phyloP scores from a whole-genome alignment of 2,113 vertebrate species.

The Mormyrus lacerda region DNA sequence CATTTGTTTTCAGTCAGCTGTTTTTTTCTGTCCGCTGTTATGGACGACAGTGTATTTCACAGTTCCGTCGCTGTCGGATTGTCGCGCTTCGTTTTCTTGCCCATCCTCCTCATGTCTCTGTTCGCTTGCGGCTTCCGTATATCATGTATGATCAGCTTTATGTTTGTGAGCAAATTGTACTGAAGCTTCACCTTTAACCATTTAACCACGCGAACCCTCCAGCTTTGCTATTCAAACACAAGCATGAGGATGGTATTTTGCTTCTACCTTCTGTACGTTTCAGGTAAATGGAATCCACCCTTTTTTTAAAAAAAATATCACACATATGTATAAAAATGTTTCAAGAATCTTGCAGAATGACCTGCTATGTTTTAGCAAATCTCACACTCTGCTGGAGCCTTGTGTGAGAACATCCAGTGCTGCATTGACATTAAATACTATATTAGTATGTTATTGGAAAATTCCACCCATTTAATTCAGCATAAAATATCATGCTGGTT shows the following conservation, averaged over 20 bases:
- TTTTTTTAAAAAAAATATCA: not conserved
- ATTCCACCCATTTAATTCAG: not conserved
- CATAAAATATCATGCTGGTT: not conserved
- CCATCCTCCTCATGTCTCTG: not conserved
- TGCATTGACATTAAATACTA: not conserved
- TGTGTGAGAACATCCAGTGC: not conserved
- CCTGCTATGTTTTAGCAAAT: not conserved
- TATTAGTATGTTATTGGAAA: not conserved
- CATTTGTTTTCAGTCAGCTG: constrained; percentile 48
- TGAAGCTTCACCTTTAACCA: not conserved
- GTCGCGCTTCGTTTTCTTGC: not conserved
- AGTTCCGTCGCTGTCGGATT: not conserved
- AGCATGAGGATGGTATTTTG: not conserved
- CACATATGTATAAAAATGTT: not conserved
- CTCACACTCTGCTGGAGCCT: not conserved
- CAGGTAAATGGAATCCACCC: not conserved
- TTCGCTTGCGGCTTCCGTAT: not conserved
- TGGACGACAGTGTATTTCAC: not conserved
- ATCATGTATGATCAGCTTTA: not conserved
- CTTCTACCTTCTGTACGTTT: not conserved
- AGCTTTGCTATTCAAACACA: not conserved
- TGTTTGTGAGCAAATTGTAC: not conserved
- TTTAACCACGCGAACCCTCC: not conserved
- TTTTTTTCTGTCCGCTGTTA: constrained; percentile 2
- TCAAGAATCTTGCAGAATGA: not conserved